Evolutionary conservation across 2,888 invertebrate genomes (phyloP).

Genomic region (Watsonalla binaria): DNA sequence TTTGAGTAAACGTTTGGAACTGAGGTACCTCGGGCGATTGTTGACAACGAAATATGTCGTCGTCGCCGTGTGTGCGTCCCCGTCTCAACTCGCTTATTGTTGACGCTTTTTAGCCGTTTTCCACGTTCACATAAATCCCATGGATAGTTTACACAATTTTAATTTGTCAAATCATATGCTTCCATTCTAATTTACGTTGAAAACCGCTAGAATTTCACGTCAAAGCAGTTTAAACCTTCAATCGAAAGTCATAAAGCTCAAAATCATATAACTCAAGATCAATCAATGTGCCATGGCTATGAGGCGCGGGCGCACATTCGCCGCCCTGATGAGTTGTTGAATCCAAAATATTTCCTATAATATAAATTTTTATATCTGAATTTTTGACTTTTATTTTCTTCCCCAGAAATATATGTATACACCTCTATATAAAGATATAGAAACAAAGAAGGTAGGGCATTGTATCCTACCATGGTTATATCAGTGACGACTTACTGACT

Average conservation of each 20-base stretch:
- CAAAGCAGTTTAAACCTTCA: too few species aligned
- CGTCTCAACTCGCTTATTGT: slow-evolving; percentile 9
- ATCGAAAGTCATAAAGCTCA: not conserved
- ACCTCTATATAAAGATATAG: too few species aligned
- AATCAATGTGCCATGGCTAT: slow-evolving; percentile 56
- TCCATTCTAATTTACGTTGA: not conserved
- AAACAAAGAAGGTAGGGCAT: too few species aligned
- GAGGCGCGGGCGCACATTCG: slow-evolving; percentile 40
- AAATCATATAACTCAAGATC: not conserved
- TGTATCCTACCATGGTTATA: too few species aligned
- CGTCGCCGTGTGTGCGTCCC: slow-evolving; percentile 35
- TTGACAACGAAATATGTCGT: slow-evolving; percentile 63
- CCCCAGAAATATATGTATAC: too few species aligned
- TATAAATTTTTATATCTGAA: slow-evolving; percentile 79
- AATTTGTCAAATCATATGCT: not conserved
- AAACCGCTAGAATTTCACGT: too few species aligned
- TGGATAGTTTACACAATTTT: too few species aligned
- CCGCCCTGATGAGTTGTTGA: slow-evolving; percentile 61
- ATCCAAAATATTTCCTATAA: slow-evolving; percentile 79
- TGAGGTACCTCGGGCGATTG: slow-evolving; percentile 50
- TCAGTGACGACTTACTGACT: too few species aligned
- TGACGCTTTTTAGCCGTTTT: not conserved
- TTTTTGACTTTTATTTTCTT: slow-evolving; percentile 44
- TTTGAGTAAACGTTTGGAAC: slow-evolving; percentile 21
- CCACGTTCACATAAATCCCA: too few species aligned